Percentiles rank a stretch among this genome's conserved stretches.
phyloP scores from a whole-genome alignment of 2,113 vertebrate species.

The Gymnarchus niloticus region DNA sequence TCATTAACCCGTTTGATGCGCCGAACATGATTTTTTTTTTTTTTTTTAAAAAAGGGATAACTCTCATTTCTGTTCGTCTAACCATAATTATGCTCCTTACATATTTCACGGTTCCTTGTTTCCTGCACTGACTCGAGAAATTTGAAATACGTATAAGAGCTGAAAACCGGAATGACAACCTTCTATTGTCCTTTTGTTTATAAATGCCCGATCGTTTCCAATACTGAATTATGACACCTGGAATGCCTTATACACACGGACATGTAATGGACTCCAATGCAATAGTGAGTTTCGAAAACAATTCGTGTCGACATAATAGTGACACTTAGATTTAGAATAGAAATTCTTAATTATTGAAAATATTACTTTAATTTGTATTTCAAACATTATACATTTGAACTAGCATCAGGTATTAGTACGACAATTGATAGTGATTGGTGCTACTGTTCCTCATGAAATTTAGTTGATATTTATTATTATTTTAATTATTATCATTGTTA shows the following conservation, averaged over 20 bases:
- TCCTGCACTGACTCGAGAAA: background rate
- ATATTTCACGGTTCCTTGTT: background rate
- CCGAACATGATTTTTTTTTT: background rate
- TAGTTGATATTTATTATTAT: background rate
- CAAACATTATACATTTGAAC: background rate
- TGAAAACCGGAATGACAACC: background rate
- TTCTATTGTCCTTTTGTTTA: background rate
- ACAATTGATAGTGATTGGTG: background rate
- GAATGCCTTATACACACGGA: background rate
- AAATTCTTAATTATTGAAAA: constrained; percentile 2
- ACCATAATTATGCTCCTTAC: too few species aligned
- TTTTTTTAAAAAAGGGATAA: background rate
- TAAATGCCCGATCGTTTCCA: background rate
- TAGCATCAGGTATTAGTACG: too few species aligned
- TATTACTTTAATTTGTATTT: background rate
- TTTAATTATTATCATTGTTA: background rate
- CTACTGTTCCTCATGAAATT: background rate
- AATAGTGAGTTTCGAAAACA: background rate
- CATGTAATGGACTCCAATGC: background rate
- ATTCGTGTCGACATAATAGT: too few species aligned
- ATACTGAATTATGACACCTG: background rate
- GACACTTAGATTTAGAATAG: background rate
- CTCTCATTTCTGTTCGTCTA: background rate
- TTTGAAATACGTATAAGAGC: background rate
- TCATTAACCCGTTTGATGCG: background rate